Conservation (phyloP, 2,888 invertebrate genomes). For the Ophraella communa region DNA sequence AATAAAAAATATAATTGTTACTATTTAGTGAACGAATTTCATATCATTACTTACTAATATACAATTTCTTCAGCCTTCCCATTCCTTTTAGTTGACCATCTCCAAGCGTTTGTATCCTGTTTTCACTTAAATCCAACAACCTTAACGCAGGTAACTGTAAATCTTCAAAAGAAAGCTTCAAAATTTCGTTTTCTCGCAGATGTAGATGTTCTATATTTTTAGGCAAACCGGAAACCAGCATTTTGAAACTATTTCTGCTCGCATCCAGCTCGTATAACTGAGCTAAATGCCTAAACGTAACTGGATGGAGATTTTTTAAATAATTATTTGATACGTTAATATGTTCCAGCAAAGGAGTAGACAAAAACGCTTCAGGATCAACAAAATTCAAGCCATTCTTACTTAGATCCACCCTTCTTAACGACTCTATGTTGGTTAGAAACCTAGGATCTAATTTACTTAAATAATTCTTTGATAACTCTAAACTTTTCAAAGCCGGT, state of each 20-base stretch:
- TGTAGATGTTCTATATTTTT: conserved; percentile 78
- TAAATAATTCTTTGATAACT: conserved; percentile 79
- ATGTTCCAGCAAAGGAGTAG: conserved; percentile 76
- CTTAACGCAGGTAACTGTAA: conserved; percentile 75
- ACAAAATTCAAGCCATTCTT: conserved; percentile 74
- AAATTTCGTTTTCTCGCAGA: conserved; percentile 72
- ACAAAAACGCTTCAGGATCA: conserved; percentile 76
- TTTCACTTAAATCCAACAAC: conserved; percentile 77
- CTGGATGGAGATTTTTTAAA: conserved; percentile 73
- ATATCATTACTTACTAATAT: conserved; percentile 68
- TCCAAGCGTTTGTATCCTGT: conserved; percentile 74
- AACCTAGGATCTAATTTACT: conserved; percentile 73
- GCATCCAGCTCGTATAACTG: conserved; percentile 81
- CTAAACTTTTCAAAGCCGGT: conserved; percentile 83
- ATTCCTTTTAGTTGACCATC: conserved; percentile 70
- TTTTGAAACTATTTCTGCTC: conserved; percentile 74
- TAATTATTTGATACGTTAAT: conserved; percentile 81
- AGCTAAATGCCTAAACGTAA: conserved; percentile 76
- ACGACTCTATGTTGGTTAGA: conserved; percentile 76
- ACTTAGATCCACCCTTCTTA: conserved; percentile 79
- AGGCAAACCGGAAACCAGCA: conserved; percentile 80
- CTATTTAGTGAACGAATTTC: too few relatives aligned
- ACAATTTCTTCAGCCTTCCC: conserved; percentile 71
- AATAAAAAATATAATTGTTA: conserved; percentile 20
- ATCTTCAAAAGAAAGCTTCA: conserved; percentile 70